Base-by-base conservation (phyloP, 2,888 invertebrate genomes). In the Stenichneumon culpator region DNA sequence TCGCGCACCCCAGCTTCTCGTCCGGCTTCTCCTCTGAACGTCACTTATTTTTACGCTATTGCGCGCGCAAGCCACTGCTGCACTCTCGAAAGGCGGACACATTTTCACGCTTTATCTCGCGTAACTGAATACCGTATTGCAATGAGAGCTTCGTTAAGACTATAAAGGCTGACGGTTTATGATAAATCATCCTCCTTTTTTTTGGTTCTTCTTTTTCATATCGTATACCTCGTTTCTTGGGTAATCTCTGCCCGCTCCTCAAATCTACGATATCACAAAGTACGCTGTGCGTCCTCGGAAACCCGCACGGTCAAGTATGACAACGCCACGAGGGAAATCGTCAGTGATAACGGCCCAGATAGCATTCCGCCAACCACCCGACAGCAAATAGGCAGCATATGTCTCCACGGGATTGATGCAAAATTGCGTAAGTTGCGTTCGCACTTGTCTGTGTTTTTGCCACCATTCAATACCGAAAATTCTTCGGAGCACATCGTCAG, bases 21-120 rank as follows among this genome's bases (percentile, higher is more conserved):
- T 67, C 52, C 68, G 69, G 60, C 57, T 67, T 80, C 70, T 54
- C 81, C 73, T 78, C 57, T 69, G 69, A 54, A 60, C 74, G 67
- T 74, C 82, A 86, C 84, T 82, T 87, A 84, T 90, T 90, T 90
- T 90, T 89, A 89, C 86, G 88, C 88, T 88, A 89, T 86, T 88
- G 87, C 87, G 82, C 86, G 68, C 68, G 70, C 70, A 79, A 78
- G 47, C 14, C 36, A 68, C 22, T 9, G 72, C 44, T 77, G 63
- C 39, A 70, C 14, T 60, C 60, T 50, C 60, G 25, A 63, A 50
- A 70, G 60, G 19, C 36, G 32, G 32, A 32, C 19, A 57, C 63
- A 50, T 70, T 25, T 50, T 16, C 39, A 22, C 19, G 32, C 54
- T 25, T 63, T 67, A 63, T 69, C 73, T 79, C 22, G n/a, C 72